Conservation (phyloP, 2,113 vertebrate species). For the Oplegnathus fasciatus region DNA sequence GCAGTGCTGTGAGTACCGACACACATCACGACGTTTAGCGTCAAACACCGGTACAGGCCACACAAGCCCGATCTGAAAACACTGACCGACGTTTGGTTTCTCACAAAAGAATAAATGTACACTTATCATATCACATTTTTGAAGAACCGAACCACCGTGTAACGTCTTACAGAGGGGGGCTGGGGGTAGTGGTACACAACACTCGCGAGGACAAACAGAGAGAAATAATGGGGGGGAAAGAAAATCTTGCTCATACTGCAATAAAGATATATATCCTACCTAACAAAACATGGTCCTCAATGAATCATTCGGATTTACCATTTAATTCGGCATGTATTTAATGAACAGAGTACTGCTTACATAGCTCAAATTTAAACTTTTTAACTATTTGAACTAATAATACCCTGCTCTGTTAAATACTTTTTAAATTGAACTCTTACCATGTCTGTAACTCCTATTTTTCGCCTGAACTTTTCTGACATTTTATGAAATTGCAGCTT, state of each 20-base stretch:
- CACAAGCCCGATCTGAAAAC: not conserved
- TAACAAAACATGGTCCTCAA: not conserved
- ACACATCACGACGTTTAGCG: slow-evolving; percentile 16
- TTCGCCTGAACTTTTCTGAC: not conserved
- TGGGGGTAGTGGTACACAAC: not conserved
- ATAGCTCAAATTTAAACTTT: not conserved
- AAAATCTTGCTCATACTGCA: not conserved
- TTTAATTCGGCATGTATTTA: not conserved
- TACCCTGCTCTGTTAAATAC: no score
- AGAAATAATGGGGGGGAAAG: no score
- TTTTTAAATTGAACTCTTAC: not conserved
- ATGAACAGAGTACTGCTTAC: not conserved
- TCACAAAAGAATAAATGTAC: not conserved
- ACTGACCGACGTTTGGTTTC: not conserved
- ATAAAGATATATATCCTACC: not conserved
- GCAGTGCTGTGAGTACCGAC: slow-evolving; percentile 84
- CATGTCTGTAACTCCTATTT: not conserved
- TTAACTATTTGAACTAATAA: no score
- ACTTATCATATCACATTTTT: no score
- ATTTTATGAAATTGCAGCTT: not conserved
- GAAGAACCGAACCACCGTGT: not conserved
- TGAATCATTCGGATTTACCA: not conserved
- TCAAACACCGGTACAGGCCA: not conserved
- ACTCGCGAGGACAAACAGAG: not conserved
- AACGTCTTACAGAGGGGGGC: not conserved